Conservation (phyloP, 2,888 invertebrate species). For the Penaeus monodon region DNA sequence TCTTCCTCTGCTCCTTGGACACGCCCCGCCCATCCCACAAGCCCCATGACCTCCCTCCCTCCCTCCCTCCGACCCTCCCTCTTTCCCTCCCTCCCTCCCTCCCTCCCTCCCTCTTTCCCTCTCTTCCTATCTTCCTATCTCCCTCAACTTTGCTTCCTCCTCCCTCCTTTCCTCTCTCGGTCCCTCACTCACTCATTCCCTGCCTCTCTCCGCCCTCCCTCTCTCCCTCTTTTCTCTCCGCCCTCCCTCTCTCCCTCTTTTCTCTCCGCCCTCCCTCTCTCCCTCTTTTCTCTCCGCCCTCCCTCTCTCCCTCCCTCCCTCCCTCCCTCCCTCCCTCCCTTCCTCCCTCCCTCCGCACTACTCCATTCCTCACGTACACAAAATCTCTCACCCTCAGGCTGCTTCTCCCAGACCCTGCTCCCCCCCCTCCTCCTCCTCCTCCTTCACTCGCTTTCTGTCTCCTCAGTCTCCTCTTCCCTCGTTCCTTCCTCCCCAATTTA, state of each 20-base stretch:
- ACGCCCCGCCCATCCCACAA: background rate
- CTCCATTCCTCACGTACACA: constrained; percentile 9
- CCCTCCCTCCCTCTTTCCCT: background rate
- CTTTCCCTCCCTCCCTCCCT: too few species aligned
- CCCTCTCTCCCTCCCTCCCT: background rate
- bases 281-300: background rate
- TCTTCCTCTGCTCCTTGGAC: too few species aligned
- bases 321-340: background rate
- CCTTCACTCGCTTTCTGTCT: background rate
- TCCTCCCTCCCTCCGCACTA: background rate
- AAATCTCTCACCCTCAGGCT: constrained; percentile 4
- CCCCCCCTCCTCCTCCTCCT: constrained; percentile 7
- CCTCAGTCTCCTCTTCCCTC: background rate
- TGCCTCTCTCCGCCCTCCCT: background rate
- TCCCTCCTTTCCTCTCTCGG: background rate
- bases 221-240: background rate
- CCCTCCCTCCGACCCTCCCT: background rate
- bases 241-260: background rate
- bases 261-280: background rate
- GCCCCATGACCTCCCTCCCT: background rate
- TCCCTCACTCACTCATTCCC: background rate
- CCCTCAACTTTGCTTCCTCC: background rate
- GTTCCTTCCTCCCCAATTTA: background rate
- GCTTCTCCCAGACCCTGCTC: background rate
- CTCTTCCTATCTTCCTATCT: background rate